phyloP scores from a whole-genome alignment of 2,113 vertebrate species.

The Benitochromis conjunctus region DNA sequence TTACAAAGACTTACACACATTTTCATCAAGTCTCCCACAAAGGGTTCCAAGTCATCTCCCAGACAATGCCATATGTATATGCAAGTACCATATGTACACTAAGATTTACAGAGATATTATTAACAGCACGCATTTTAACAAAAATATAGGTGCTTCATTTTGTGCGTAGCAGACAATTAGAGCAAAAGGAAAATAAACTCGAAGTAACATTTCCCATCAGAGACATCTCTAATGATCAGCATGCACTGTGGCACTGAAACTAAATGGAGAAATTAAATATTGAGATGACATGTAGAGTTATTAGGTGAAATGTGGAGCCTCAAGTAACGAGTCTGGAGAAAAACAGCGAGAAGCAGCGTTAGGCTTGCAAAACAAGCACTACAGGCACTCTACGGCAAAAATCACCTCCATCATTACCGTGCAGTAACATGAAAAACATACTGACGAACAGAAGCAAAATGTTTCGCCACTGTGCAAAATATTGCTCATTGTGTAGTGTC shows the following conservation, averaged over 20 bases:
- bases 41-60: background rate
- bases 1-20: conserved; percentile 48
- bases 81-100: conserved; percentile 29
- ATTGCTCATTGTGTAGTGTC: conserved; percentile 13
- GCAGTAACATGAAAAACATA: background rate
- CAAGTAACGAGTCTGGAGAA: background rate
- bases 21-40: background rate
- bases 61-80: conserved; percentile 19
- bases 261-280: background rate
- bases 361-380: conserved; percentile 60
- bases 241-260: background rate
- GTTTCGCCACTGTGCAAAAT: conserved; percentile 45
- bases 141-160: conserved; percentile 52
- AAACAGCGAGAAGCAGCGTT: conserved; percentile 24
- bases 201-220: background rate
- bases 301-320: conserved; percentile 9
- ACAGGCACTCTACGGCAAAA: conserved; percentile 72
- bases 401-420: background rate
- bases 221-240: background rate
- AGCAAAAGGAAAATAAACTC: background rate
- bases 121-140: conserved; percentile 46
- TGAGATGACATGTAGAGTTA: conserved; percentile 17
- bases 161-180: conserved; percentile 45
- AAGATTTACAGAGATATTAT: conserved; percentile 55
- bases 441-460: background rate